Percentiles rank a stretch among this genome's conserved stretches.
These are phyloP conservation scores for Thalpophila matura DNA, from an alignment of 2,888 invertebrate genomes.

Conservation along the genomic window DNA sequence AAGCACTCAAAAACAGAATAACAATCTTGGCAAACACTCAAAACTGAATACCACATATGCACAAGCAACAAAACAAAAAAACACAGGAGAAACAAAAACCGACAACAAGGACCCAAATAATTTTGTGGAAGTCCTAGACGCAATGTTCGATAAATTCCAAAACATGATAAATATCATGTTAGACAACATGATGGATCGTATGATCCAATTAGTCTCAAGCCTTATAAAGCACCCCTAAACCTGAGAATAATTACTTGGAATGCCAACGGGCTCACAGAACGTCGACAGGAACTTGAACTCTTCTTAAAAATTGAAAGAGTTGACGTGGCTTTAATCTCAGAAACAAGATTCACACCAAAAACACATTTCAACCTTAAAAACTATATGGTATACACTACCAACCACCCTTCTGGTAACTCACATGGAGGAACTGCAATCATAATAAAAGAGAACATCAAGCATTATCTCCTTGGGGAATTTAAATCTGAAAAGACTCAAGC, in stretches of 20 bases:
- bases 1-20: not conserved
- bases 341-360: not conserved
- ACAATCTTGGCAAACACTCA: not conserved
- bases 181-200: conserved; percentile 7
- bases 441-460: conserved; percentile 1
- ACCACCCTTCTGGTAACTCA: conserved; percentile 8
- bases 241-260: conserved; percentile 2
- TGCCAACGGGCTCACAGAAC: conserved; percentile 1
- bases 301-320: not conserved
- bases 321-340: conserved; percentile 1
- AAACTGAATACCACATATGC: too few species aligned
- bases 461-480: not conserved
- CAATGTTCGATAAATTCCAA: not conserved
- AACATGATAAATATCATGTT: conserved; percentile 4
- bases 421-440: conserved; percentile 7
- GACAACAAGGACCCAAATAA: not conserved
- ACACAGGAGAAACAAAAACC: not conserved
- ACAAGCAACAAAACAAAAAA: too few species aligned
- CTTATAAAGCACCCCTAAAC: not conserved
- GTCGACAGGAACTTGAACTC: conserved; percentile 3
- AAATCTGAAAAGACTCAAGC: conserved; percentile 5
- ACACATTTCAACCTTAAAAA: not conserved
- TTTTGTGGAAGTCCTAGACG: not conserved
- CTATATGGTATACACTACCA: not conserved
- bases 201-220: not conserved